Evolutionary conservation across 2,888 invertebrate species (phyloP).

Genomic region (Poecilus cupreus): DNA sequence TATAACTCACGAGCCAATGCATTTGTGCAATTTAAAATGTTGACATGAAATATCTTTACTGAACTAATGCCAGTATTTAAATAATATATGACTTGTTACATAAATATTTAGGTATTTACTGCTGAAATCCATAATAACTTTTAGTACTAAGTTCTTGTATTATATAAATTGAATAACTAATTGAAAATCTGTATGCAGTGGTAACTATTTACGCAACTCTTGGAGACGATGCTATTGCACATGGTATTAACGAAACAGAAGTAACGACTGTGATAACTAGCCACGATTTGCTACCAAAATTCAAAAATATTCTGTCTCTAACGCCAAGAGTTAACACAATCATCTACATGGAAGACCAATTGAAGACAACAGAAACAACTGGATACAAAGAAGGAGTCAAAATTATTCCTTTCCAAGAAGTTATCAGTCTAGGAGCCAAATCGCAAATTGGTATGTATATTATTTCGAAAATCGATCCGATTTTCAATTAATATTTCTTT

Average conservation of each 20-base stretch:
- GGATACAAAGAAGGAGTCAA: conserved; percentile 85
- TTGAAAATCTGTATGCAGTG: conserved; percentile 74
- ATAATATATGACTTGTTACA: background rate
- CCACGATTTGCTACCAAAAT: conserved; percentile 93
- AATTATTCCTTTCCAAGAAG: conserved; percentile 84
- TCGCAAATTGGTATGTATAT: conserved; percentile 73
- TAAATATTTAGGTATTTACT: too few relatives aligned
- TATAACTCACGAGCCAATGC: background rate
- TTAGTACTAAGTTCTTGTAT: background rate
- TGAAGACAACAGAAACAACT: conserved; percentile 80
- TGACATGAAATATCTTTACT: background rate
- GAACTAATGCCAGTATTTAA: background rate
- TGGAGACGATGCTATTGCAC: conserved; percentile 96
- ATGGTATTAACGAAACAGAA: conserved; percentile 98
- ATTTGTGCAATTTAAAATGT: background rate
- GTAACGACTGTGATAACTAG: conserved; percentile 95
- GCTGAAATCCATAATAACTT: background rate
- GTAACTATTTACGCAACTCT: conserved; percentile 98
- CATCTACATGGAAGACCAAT: conserved; percentile 92
- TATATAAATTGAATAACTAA: background rate
- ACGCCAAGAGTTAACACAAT: conserved; percentile 86
- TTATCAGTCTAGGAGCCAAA: conserved; percentile 75
- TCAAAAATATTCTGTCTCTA: conserved; percentile 83
- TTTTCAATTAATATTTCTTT: background rate
- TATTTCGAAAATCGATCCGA: background rate